Evolutionary conservation across 2,888 invertebrate genomes (phyloP).

Genomic region (Hirtodrosophila trivittata): DNA sequence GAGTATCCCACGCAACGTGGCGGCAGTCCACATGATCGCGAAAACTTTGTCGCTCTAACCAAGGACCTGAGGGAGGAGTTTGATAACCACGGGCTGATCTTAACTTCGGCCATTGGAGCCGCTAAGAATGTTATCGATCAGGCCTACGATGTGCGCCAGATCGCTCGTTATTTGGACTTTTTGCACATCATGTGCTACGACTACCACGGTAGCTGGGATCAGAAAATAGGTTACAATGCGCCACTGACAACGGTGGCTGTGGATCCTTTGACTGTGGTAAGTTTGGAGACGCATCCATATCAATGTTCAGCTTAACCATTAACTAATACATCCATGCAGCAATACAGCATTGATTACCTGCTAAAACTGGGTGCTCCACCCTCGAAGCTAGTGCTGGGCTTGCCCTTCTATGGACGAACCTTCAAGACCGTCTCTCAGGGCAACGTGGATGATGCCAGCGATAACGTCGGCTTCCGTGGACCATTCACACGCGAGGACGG

Average conservation of each 20-base stretch:
- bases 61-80: slow-evolving; percentile 91
- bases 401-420: slow-evolving; percentile 93
- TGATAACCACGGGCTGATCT: slow-evolving; percentile 87
- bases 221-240: slow-evolving; percentile 90
- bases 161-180: slow-evolving; percentile 88
- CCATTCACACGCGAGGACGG: slow-evolving; percentile 91
- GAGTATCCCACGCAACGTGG: slow-evolving; percentile 92
- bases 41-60: slow-evolving; percentile 90
- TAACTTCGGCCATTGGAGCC: slow-evolving; percentile 93
- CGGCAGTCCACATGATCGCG: slow-evolving; percentile 89
- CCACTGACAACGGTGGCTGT: slow-evolving; percentile 86
- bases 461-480: slow-evolving; percentile 89
- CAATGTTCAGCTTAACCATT: not conserved
- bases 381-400: slow-evolving; percentile 91
- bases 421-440: slow-evolving; percentile 85
- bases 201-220: slow-evolving; percentile 94
- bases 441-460: slow-evolving; percentile 83
- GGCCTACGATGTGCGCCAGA: slow-evolving; percentile 90
- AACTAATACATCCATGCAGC: slow-evolving; percentile 84
- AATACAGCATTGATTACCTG: slow-evolving; percentile 90
- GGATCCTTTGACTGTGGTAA: slow-evolving; percentile 88
- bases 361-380: slow-evolving; percentile 89
- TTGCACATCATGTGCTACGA: slow-evolving; percentile 96
- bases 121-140: slow-evolving; percentile 89
- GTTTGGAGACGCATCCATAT: slow-evolving; percentile 66